Evolutionary conservation across 2,888 invertebrate genomes (phyloP).

Genomic region (Nymphalis polychloros): DNA sequence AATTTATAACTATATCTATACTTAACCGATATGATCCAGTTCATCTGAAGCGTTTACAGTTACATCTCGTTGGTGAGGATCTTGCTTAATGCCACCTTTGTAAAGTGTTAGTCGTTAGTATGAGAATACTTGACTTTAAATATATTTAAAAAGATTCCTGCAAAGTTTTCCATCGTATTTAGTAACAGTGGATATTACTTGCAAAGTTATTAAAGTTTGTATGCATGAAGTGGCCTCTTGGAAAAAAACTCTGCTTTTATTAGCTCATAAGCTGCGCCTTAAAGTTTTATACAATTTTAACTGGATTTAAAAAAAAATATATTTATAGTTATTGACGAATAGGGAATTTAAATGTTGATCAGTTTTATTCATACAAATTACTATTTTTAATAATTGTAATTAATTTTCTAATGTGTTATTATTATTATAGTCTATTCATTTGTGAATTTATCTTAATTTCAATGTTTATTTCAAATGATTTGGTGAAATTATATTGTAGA

Average conservation of each 20-base stretch:
- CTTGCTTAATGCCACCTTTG: too few relatives aligned
- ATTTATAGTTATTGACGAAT: too few relatives aligned
- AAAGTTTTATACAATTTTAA: background rate
- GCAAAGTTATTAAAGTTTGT: slow-evolving; percentile 6
- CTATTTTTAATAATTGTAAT: too few relatives aligned
- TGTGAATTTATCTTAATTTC: too few relatives aligned
- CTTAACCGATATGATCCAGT: too few relatives aligned
- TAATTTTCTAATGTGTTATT: too few relatives aligned
- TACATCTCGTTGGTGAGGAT: too few relatives aligned
- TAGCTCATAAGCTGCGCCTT: background rate
- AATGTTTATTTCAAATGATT: too few relatives aligned
- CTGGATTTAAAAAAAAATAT: background rate
- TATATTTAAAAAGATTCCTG: background rate
- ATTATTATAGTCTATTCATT: too few relatives aligned
- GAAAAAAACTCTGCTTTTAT: background rate
- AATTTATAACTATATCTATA: too few relatives aligned
- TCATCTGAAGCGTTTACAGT: too few relatives aligned
- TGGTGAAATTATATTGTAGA: too few relatives aligned
- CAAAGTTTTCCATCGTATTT: slow-evolving; percentile 5
- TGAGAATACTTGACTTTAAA: background rate
- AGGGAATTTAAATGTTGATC: background rate
- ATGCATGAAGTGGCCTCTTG: background rate
- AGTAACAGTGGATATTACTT: slow-evolving; percentile 9
- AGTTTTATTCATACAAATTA: background rate
- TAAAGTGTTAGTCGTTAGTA: background rate